Evolutionary conservation across 2,113 vertebrate genomes (phyloP).

Genomic region (Psittacara wagleri): DNA sequence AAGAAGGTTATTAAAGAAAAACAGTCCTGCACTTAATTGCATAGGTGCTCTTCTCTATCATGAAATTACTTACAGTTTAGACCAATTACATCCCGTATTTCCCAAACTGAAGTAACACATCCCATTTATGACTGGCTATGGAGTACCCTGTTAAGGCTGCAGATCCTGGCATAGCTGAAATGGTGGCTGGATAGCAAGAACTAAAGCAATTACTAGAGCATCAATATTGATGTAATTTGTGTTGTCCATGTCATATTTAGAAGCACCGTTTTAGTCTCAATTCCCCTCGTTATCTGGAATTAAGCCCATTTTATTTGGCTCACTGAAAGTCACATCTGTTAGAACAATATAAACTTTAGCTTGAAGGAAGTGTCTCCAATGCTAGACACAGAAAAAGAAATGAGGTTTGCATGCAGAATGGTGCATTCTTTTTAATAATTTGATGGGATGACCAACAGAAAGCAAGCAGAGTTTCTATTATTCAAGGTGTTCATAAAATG

Average conservation of each 20-base stretch:
- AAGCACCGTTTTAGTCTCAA: not conserved
- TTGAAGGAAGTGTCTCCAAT: not conserved
- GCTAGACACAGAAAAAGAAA: not conserved
- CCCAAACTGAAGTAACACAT: not conserved
- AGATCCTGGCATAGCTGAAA: not conserved
- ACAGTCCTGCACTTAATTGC: not conserved
- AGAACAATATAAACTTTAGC: not conserved
- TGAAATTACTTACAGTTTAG: not conserved
- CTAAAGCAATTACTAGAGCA: not conserved
- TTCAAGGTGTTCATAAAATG: not conserved
- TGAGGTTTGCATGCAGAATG: not conserved
- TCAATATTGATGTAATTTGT: not conserved
- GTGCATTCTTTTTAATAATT: not conserved
- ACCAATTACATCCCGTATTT: not conserved
- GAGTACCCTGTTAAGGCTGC: not conserved
- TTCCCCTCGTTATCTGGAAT: not conserved
- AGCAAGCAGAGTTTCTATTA: not conserved
- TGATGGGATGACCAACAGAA: not conserved
- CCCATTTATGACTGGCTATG: rapidly evolving
- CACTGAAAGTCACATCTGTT: not conserved
- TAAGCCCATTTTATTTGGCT: not conserved
- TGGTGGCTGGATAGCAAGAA: not conserved
- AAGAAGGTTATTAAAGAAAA: not conserved
- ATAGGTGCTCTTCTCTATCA: not conserved
- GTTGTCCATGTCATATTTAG: rapidly evolving